Evolutionary conservation across 1,140 invertebrate species (phyloP).

Genomic region (Fopius arisanus): DNA sequence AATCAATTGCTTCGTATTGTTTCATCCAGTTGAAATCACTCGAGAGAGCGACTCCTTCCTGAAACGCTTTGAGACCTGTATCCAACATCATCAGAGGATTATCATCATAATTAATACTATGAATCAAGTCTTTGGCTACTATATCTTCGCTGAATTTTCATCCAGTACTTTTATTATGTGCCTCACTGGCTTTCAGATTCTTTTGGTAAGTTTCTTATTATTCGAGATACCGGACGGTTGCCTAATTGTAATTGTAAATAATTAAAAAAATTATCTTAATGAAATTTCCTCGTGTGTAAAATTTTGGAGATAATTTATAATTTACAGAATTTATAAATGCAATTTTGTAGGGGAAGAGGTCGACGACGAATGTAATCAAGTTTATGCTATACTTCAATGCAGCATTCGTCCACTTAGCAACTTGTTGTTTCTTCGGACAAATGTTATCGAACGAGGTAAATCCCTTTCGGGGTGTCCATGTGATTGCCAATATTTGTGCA

Average conservation of each 20-base stretch:
- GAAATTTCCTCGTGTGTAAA: no score
- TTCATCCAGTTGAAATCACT: neutral
- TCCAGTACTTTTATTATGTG: neutral
- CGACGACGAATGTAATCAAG: neutral
- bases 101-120: neutral
- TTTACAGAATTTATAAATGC: no score
- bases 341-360: neutral
- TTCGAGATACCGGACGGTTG: no score
- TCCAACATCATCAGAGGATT: neutral
- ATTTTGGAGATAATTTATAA: no score
- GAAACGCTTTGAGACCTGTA: neutral
- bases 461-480: neutral
- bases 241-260: no score
- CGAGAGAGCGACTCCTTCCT: neutral
- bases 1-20: neutral
- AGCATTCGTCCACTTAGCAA: neutral
- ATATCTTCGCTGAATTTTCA: neutral
- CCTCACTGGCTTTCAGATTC: neutral
- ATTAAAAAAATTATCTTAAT: no score
- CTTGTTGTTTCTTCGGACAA: slow-evolving; percentile 1
- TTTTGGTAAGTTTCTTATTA: neutral
- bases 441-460: neutral
- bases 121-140: neutral
- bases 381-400: neutral
- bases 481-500: neutral